These are phyloP conservation scores for Nipponia nippon DNA, from an alignment of 2,113 vertebrate genomes.

Conservation along the genomic window DNA sequence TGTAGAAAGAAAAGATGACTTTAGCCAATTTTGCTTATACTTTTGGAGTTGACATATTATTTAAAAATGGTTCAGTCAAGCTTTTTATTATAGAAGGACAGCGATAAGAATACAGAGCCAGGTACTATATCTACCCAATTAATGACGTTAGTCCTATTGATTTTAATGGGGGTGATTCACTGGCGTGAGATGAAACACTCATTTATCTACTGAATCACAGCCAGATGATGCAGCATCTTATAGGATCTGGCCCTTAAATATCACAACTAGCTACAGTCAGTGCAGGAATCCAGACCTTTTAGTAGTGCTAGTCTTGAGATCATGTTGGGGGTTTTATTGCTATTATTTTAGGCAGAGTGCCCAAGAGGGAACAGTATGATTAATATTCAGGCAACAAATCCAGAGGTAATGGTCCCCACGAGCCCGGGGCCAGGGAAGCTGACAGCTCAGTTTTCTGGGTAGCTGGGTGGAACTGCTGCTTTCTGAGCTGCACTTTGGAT, in stretches of 20 bases:
- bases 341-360: background rate
- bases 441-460: background rate
- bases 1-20: background rate
- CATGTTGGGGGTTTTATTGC: background rate
- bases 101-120: background rate
- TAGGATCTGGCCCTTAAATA: background rate
- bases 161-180: background rate
- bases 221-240: background rate
- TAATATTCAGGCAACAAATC: background rate
- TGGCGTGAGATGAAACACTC: background rate
- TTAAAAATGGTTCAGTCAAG: background rate
- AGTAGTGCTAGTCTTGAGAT: background rate
- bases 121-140: background rate
- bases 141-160: background rate
- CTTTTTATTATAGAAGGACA: background rate
- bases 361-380: background rate
- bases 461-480: background rate
- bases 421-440: background rate
- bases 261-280: background rate
- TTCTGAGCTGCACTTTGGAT: background rate
- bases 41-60: background rate
- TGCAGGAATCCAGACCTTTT: background rate
- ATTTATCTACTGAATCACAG: background rate
- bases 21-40: background rate
- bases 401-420: background rate